Base-by-base conservation (phyloP, 64 coral and sea anemone genomes). In the Dendrophyllia cribrosa region DNA sequence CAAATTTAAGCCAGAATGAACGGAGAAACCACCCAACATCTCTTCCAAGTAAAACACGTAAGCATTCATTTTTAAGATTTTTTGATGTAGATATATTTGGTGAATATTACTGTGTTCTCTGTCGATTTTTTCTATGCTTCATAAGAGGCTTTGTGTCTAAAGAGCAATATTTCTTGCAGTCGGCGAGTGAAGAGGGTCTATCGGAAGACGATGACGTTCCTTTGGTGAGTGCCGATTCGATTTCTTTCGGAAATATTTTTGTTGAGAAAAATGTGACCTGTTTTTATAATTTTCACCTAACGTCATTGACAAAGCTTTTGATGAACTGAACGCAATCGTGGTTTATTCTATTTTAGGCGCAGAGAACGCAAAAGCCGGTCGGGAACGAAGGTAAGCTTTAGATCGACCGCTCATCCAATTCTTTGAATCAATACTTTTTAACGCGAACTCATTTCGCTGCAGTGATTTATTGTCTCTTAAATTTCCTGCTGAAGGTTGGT, bases 1-100 rank as follows among this genome's bases (percentile, higher is more conserved):
- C 20, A 87, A 63, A 87, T 92, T 85, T 56, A 75, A 34, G 63
- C 48, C 71, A 85, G 61, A 70, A 93, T 93, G 91, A 93, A 93
- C 91, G 91, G 91, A 66, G 81, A 93, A 87, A 69, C 91, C 9
- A 79, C 50, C 48, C 60, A 72, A 66, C 45, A 67, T 51, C 45
- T 51, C 65, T 23, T 51, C 56, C 59, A 43, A 43, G 22, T 86
- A 16, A 58, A 93, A 53, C 70, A 93, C 22, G 91, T 87, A 93
- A 93, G 75, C 70, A 77, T 86, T 9, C 15, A 24, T 77, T 55
- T 9, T 72, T 43, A 47, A 86, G 47, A 67, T 47, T 25, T 58
- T 51, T 93, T 58, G 75, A 87, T 56, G 10, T 44, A 9, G 70
- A 55, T 51, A 65, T 76, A 74, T 77, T 77, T 50, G 7, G 70